phyloP scores from a whole-genome alignment of 2,797 vertebrate species.

The Acanthornis magna region DNA sequence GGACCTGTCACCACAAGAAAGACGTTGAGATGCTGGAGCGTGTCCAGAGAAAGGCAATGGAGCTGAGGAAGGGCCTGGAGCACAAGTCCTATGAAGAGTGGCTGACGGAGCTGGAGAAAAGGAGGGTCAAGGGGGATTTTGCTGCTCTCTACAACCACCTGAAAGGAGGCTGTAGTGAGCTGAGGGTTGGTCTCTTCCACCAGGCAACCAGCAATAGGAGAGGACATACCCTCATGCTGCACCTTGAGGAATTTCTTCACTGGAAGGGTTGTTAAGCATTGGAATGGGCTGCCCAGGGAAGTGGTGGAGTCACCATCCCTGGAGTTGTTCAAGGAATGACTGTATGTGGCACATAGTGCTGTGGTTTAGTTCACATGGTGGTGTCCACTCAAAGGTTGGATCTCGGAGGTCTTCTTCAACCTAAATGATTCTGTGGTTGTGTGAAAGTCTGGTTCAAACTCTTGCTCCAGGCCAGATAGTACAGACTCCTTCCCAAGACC shows the following conservation, averaged over 20 bases:
- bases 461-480: background rate
- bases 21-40: background rate
- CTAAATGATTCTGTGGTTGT: background rate
- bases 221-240: background rate
- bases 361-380: background rate
- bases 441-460: background rate
- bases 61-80: background rate
- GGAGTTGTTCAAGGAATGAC: background rate
- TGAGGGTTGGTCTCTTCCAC: background rate
- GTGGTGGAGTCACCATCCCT: background rate
- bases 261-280: background rate
- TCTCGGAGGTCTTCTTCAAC: background rate
- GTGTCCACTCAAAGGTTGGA: background rate
- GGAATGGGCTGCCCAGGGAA: background rate
- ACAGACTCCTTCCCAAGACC: background rate
- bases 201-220: no score
- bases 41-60: background rate
- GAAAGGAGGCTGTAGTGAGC: background rate
- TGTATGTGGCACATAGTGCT: accelerated
- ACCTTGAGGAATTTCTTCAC: background rate
- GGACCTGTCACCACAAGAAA: background rate
- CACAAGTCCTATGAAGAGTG: background rate
- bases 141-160: background rate
- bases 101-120: background rate
- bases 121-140: background rate